Conservation (phyloP, 2,113 vertebrate species). For the Rhadina sibilatrix region DNA sequence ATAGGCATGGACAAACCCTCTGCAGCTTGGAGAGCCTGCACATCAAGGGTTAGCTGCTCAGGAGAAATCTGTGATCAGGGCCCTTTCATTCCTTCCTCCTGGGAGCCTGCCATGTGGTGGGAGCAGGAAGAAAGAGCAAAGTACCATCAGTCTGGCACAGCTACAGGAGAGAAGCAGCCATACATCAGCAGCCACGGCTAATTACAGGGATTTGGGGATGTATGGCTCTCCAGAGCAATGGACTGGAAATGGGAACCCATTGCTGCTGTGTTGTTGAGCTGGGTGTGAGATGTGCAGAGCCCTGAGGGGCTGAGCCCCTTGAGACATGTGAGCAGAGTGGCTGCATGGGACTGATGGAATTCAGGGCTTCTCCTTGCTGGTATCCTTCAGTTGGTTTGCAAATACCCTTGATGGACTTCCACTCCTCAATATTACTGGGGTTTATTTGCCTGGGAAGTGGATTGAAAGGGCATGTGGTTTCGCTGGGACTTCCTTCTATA, state of each 20-base stretch:
- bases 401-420: background rate
- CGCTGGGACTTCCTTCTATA: slow-evolving; percentile 21
- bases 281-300: background rate
- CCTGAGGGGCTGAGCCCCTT: background rate
- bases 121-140: background rate
- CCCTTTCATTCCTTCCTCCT: background rate
- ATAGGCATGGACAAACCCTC: background rate
- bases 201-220: background rate
- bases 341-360: background rate
- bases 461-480: slow-evolving; percentile 43
- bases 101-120: background rate
- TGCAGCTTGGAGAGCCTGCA: background rate
- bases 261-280: background rate
- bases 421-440: background rate
- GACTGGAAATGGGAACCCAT: background rate
- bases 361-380: background rate
- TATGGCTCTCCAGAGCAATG: background rate
- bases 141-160: background rate
- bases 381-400: background rate
- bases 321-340: rapidly evolving
- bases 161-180: background rate
- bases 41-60: background rate
- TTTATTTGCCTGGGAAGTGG: slow-evolving; percentile 37
- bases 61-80: background rate
- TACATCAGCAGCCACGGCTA: background rate